These are phyloP conservation scores for Rhegmatorhina hoffmannsi DNA, from an alignment of 2,113 vertebrate species.

Conservation along the genomic window DNA sequence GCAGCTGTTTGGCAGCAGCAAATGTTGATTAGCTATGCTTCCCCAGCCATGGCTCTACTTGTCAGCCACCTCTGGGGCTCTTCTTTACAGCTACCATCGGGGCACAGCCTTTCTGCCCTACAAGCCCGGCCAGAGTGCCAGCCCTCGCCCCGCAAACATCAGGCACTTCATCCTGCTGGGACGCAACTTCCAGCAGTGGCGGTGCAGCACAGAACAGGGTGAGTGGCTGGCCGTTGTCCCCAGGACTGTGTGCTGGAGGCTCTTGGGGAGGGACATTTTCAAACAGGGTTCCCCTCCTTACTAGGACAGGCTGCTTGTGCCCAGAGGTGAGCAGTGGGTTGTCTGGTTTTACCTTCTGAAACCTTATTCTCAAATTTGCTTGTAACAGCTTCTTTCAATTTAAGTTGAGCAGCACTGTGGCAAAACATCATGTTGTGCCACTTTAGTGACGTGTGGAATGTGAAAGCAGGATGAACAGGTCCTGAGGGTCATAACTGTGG, in stretches of 20 bases:
- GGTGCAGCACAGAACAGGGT: slow-evolving; percentile 91
- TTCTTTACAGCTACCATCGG: slow-evolving; percentile 71
- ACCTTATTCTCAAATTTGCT: neutral
- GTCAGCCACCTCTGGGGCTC: neutral
- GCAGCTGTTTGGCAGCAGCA: neutral
- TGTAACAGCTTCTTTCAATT: neutral
- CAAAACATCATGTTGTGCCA: neutral
- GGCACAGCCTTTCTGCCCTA: slow-evolving; percentile 78
- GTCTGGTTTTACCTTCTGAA: neutral
- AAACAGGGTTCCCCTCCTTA: neutral
- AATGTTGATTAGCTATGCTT: neutral
- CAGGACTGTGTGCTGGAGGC: neutral
- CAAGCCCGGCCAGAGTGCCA: slow-evolving; percentile 70
- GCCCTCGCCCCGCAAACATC: slow-evolving; percentile 74
- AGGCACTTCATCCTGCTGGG: slow-evolving; percentile 89
- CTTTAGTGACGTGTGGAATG: neutral
- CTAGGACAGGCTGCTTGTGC: neutral
- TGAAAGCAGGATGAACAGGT: neutral
- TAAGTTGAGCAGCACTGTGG: neutral
- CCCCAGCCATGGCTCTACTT: neutral
- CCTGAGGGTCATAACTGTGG: neutral
- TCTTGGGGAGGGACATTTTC: neutral
- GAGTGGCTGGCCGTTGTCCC: neutral
- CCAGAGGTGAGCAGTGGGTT: neutral
- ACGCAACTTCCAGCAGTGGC: slow-evolving; percentile 97